phyloP scores from a whole-genome alignment of 1,140 invertebrate genomes.

The Euglossa dilemma region DNA sequence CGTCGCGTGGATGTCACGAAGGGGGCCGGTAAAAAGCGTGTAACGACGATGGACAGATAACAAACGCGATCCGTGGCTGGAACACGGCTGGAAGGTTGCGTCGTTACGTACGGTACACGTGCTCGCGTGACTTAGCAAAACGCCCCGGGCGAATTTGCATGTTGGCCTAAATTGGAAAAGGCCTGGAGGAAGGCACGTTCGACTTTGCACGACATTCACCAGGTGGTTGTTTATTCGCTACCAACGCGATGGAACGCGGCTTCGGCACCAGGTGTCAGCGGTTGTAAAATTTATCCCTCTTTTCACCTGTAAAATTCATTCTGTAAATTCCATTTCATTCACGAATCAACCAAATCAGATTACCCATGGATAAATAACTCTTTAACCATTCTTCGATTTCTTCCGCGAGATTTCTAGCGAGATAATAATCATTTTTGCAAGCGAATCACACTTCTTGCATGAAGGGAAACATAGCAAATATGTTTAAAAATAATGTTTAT shows the following conservation, averaged over 20 bases:
- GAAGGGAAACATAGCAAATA: no score
- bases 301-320: no score
- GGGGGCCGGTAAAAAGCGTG: neutral
- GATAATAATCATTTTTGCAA: no score
- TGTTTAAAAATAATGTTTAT: no score
- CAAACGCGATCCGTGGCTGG: neutral
- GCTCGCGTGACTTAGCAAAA: slow-evolving; percentile 22
- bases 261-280: slow-evolving; percentile 9
- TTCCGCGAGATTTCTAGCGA: neutral
- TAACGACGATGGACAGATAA: slow-evolving; percentile 14
- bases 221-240: slow-evolving; percentile 17
- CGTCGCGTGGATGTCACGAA: neutral
- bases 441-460: no score
- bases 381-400: neutral
- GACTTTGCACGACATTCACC: slow-evolving; percentile 21
- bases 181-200: neutral
- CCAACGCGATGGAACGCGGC: neutral
- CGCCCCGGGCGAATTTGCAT: slow-evolving; percentile 22
- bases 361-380: neutral
- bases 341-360: neutral
- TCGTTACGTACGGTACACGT: slow-evolving; percentile 23
- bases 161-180: slow-evolving; percentile 36
- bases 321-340: neutral
- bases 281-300: neutral
- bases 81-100: neutral